These are phyloP conservation scores for Adelosebastes latens DNA, from an alignment of 2,797 vertebrate species.

Conservation along the genomic window DNA sequence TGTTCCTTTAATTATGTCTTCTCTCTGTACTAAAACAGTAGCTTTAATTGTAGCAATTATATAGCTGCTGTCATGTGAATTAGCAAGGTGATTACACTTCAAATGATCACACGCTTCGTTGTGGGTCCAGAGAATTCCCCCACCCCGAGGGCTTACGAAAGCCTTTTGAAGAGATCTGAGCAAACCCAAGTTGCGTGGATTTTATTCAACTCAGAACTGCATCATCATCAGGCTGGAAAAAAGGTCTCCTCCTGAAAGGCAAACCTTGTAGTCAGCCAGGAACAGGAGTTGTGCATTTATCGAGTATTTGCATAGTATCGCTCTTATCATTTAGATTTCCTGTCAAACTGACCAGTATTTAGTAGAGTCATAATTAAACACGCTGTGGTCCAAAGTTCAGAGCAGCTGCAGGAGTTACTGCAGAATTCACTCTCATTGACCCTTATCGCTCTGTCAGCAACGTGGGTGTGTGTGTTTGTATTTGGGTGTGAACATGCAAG, in stretches of 20 bases:
- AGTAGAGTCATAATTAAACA: too few species aligned
- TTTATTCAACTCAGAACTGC: not conserved
- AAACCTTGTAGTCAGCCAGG: not conserved
- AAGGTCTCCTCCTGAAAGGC: not conserved
- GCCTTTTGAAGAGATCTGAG: not conserved
- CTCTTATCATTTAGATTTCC: not conserved
- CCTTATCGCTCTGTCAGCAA: not conserved
- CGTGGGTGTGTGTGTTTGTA: not conserved
- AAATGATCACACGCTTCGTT: not conserved
- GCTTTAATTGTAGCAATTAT: not conserved
- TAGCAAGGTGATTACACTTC: not conserved
- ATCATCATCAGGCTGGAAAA: not conserved
- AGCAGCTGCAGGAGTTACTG: not conserved
- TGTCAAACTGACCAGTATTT: not conserved
- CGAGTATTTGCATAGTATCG: not conserved
- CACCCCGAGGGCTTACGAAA: not conserved
- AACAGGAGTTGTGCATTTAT: not conserved
- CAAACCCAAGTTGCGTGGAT: not conserved
- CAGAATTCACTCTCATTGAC: not conserved
- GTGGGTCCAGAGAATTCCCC: not conserved
- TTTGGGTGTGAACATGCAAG: not conserved
- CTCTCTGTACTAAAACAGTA: not conserved
- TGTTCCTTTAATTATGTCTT: too few species aligned
- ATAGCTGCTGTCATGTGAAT: not conserved
- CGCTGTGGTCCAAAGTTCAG: constrained; percentile 9